Base-by-base conservation (phyloP, 2,113 vertebrate species). In the Asarcornis scutulata region DNA sequence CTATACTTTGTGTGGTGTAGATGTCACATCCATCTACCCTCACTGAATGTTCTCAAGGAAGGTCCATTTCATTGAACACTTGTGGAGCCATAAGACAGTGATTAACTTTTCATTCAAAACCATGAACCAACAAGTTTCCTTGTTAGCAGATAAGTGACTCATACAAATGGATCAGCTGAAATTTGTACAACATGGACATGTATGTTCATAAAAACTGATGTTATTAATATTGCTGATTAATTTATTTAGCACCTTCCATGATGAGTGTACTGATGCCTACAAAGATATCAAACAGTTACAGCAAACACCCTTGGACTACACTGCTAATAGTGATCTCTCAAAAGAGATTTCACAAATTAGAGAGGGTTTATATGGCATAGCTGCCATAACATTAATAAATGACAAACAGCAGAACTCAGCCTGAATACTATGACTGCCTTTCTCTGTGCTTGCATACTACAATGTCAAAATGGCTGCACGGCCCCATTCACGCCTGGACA, bases 41-140 rank as follows among this genome's bases (percentile, higher is more conserved):
- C 60, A 78, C 80, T 62, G 62, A 91, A 62, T 20, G 27, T 23
- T 97, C 75, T 91, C 50, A 26, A 88, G 80, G 63, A 91, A 95
- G 79, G 81, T 82, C 58, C 86, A 22, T 67, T 97, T 95, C 78
- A 69, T 82, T 0, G 6, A 89, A 88, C 36, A 42, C 36, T 66
- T 83, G 74, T 0, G 7, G 34, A 93, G 62, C 59, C 74, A 59
- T 50, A 81, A 96, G 87, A 92, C 68, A 84, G 63, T 53, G 66
- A 95, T 97, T 97, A 96, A 93, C 91, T 97, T 97, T 32, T 75
- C 84, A 91, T 92, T 63, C 78, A 92, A 94, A 95, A 94, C 91
- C 91, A 95, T 68, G 93, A 96, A 85, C 73, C 75, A 96, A 69
- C 83, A 95, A 83, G 86, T 95, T 97, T 97, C 86, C 87, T 86